These are phyloP conservation scores for Sebastes matsubarae DNA, from an alignment of 2,797 vertebrate genomes.

Conservation along the genomic window DNA sequence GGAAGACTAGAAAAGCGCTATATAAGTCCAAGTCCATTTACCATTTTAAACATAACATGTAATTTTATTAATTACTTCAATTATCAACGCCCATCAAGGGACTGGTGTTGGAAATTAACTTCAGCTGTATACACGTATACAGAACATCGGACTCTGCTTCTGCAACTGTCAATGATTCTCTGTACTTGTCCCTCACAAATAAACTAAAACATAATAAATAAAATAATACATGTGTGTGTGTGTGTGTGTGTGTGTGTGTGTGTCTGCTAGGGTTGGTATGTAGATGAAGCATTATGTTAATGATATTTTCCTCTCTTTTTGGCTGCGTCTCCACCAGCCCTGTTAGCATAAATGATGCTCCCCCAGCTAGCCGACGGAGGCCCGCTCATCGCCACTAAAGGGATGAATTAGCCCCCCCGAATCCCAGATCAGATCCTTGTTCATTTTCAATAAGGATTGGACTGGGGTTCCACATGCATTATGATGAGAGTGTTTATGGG, in stretches of 20 bases:
- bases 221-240: no score
- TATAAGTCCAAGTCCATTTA: no score
- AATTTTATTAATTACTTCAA: no score
- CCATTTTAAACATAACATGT: no score
- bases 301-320: slow-evolving; percentile 55
- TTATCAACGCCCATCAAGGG: no score
- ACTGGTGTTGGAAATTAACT: no score
- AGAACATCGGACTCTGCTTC: no score
- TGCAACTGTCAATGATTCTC: no score
- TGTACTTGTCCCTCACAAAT: no score
- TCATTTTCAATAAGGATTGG: slow-evolving; percentile 56
- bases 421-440: slow-evolving; percentile 58
- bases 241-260: slow-evolving; percentile 31
- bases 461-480: slow-evolving; percentile 36
- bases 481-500: slow-evolving; percentile 62
- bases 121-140: no score
- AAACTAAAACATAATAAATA: no score
- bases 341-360: slow-evolving; percentile 70
- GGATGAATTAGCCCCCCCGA: slow-evolving; percentile 45
- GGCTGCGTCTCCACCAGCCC: slow-evolving; percentile 57
- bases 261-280: slow-evolving; percentile 49
- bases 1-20: no score
- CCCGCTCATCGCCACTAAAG: slow-evolving; percentile 38
- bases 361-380: slow-evolving; percentile 35
- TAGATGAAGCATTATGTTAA: slow-evolving; percentile 78